Percentiles rank a stretch among this genome's conserved stretches.
These are phyloP conservation scores for Epizoanthus stellaris DNA, from an alignment of 92 coral and sea anemone species.

Conservation along the genomic window DNA sequence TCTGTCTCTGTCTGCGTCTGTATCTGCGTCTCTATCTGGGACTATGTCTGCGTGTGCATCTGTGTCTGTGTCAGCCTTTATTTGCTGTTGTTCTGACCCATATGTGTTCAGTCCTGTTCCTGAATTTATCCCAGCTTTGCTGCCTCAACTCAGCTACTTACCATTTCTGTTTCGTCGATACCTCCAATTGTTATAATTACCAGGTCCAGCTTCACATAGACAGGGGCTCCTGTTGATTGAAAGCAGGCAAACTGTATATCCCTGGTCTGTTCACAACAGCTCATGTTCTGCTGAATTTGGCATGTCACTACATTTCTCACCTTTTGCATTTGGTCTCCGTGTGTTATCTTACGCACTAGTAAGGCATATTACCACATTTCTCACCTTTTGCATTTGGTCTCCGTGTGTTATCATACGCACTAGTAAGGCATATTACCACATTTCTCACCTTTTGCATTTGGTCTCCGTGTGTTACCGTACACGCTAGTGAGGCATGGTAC, in stretches of 20 bases:
- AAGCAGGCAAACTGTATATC: not conserved
- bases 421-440: not conserved
- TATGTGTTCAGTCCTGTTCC: not conserved
- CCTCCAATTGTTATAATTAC: slow-evolving; percentile 25
- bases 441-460: slow-evolving; percentile 38
- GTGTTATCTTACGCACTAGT: slow-evolving; percentile 52
- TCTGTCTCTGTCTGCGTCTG: no score
- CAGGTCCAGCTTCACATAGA: slow-evolving; percentile 11
- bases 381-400: slow-evolving; percentile 48
- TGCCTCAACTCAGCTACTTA: not conserved
- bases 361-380: slow-evolving; percentile 41
- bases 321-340: slow-evolving; percentile 50
- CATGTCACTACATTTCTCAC: not conserved
- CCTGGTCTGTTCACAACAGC: not conserved
- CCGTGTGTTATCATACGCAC: slow-evolving; percentile 54
- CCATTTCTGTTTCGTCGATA: slow-evolving; percentile 25
- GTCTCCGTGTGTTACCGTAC: slow-evolving; percentile 58
- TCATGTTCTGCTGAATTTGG: not conserved
- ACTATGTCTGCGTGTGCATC: no score
- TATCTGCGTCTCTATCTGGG: no score
- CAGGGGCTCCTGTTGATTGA: not conserved
- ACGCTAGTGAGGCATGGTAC: slow-evolving; percentile 8
- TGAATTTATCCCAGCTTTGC: no score
- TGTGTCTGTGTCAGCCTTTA: no score
- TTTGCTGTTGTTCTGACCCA: no score